Percentiles rank a stretch among this genome's conserved stretches.
phyloP scores from a whole-genome alignment of 2,888 invertebrate species.

The Plebejus argus region DNA sequence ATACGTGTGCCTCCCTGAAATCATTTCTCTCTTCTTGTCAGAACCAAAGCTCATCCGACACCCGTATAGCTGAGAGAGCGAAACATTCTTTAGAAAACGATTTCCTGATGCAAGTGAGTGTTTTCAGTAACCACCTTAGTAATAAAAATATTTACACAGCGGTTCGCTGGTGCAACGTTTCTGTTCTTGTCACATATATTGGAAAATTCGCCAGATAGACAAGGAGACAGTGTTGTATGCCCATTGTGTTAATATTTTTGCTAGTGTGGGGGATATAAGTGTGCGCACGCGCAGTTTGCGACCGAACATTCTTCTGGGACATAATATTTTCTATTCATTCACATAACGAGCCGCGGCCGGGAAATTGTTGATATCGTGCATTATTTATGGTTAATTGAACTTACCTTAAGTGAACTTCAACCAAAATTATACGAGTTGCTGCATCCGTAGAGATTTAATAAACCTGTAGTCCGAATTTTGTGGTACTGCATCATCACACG shows the following conservation, averaged over 20 bases:
- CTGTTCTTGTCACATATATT: neutral
- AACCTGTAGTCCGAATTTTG: too few species aligned
- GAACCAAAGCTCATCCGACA: constrained; percentile 78
- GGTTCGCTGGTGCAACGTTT: neutral
- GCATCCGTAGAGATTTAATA: too few species aligned
- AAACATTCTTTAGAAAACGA: constrained; percentile 78
- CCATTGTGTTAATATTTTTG: neutral
- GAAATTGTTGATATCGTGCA: constrained; percentile 17
- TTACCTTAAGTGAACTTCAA: too few species aligned
- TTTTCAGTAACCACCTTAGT: constrained; percentile 32
- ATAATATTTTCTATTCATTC: constrained; percentile 32
- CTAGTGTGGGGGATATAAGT: constrained; percentile 18
- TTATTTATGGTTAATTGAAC: too few species aligned
- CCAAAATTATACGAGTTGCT: too few species aligned
- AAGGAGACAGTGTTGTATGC: neutral
- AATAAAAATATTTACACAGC: neutral
- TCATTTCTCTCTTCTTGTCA: constrained; percentile 70
- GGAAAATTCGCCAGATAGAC: neutral
- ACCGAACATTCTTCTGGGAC: constrained; percentile 29
- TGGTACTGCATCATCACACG: too few species aligned
- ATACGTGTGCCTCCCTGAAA: constrained; percentile 53
- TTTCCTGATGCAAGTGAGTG: constrained; percentile 79
- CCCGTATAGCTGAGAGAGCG: constrained; percentile 78
- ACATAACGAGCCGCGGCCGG: constrained; percentile 5
- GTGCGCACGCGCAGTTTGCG: constrained; percentile 47